Evolutionary conservation across 92 coral and sea anemone species (phyloP).

Genomic region (Nematostella vectensis): DNA sequence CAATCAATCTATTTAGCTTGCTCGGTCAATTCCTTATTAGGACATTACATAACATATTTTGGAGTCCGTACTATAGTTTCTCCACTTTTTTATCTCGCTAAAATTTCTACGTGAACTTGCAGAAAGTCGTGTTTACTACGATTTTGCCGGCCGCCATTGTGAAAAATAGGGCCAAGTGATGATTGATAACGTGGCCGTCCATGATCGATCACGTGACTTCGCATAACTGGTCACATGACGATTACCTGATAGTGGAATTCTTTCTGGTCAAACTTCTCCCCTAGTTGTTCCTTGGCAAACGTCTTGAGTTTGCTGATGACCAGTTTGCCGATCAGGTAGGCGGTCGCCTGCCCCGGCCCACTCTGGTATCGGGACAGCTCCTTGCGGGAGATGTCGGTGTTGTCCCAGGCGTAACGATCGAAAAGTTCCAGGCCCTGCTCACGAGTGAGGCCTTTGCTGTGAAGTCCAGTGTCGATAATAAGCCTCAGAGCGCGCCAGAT

Average conservation of each 20-base stretch:
- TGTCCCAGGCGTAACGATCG: constrained; percentile 82
- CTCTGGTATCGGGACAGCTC: constrained; percentile 73
- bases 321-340: constrained; percentile 56
- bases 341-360: constrained; percentile 61
- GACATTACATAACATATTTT: no score
- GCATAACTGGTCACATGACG: no score
- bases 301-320: constrained; percentile 38
- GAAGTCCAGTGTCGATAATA: constrained; percentile 84
- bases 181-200: no score
- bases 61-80: no score
- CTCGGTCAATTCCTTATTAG: no score
- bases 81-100: no score
- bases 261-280: constrained; percentile 30
- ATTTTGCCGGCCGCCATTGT: no score
- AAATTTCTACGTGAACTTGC: no score
- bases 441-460: constrained; percentile 65
- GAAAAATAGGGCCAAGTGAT: no score
- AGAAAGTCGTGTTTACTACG: no score
- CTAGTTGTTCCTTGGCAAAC: constrained; percentile 25
- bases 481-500: constrained; percentile 88
- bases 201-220: no score
- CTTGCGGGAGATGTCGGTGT: constrained; percentile 67
- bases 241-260: constrained; percentile 58
- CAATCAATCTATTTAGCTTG: background rate
- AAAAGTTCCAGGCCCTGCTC: constrained; percentile 62